A percentile compares a stretch with the other conserved stretches of the same genome.
Conservation (phyloP, 2,797 vertebrate genomes). For the Eremophila alpestris region DNA sequence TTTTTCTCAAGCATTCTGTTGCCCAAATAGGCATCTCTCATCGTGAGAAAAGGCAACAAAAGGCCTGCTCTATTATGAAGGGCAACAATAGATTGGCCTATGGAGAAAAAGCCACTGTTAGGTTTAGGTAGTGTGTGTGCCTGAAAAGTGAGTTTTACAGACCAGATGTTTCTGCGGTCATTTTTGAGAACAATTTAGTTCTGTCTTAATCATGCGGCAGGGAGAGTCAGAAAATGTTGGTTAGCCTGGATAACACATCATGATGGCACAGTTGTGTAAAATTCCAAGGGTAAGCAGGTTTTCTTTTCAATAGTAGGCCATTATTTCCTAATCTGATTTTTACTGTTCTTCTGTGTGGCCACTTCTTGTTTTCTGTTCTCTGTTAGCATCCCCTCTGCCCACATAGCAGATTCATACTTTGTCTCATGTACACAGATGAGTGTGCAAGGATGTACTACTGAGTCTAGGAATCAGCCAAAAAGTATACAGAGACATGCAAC, state of each 20-base stretch:
- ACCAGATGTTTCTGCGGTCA: not conserved
- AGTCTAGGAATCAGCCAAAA: not conserved
- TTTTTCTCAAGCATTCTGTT: constrained; percentile 67
- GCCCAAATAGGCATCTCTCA: constrained; percentile 63
- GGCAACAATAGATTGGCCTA: constrained; percentile 81
- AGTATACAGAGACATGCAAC: not conserved
- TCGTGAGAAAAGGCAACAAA: constrained; percentile 73
- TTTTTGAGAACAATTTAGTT: constrained; percentile 47
- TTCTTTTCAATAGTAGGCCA: not conserved
- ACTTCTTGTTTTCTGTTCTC: not conserved
- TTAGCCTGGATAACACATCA: not conserved
- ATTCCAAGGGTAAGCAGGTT: not conserved
- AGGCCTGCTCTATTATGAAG: constrained; percentile 75
- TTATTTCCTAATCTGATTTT: not conserved
- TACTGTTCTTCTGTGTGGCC: not conserved
- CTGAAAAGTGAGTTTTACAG: constrained; percentile 34
- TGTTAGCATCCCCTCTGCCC: not conserved
- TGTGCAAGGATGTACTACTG: not conserved
- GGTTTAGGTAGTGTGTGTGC: constrained; percentile 58
- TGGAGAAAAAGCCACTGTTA: constrained; percentile 72
- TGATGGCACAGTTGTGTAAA: not conserved
- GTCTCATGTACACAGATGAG: not conserved
- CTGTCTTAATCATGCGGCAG: not conserved
- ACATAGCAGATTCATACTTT: not conserved
- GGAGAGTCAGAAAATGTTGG: not conserved